Evolutionary conservation across 2,888 invertebrate genomes (phyloP).

Genomic region (Physocephala rufipes): DNA sequence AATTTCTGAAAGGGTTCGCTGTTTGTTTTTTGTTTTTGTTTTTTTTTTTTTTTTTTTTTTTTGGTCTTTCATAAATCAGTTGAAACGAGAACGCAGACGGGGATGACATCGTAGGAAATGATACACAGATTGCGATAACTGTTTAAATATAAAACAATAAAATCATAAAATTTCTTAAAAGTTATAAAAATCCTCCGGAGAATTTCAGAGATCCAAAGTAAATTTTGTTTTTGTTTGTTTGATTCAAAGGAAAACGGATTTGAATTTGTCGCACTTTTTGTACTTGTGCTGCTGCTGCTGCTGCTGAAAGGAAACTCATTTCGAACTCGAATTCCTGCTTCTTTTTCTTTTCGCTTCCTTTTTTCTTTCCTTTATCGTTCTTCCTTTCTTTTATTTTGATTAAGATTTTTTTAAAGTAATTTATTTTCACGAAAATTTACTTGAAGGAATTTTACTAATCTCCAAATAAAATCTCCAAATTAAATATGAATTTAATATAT

Average conservation of each 20-base stretch:
- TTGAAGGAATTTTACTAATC: too few relatives aligned
- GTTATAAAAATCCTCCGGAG: not conserved
- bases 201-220: not conserved
- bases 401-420: too few relatives aligned
- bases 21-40: too few relatives aligned
- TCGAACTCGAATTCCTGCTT: too few relatives aligned
- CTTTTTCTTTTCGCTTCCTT: too few relatives aligned
- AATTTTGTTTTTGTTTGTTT: not conserved
- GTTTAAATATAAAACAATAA: constrained; percentile 17
- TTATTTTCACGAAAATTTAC: too few relatives aligned
- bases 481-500: too few relatives aligned
- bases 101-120: too few relatives aligned
- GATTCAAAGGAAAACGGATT: constrained; percentile 22
- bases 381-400: too few relatives aligned
- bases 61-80: constrained; percentile 35
- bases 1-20: constrained; percentile 24
- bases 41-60: too few relatives aligned
- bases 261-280: constrained; percentile 31
- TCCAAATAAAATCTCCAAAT: too few relatives aligned
- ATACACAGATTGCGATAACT: constrained; percentile 26
- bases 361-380: too few relatives aligned
- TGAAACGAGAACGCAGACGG: not conserved
- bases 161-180: constrained; percentile 21
- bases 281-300: constrained; percentile 2
- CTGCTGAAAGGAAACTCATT: not conserved